These are phyloP conservation scores for Helogale parvula DNA, from an alignment of 2,113 vertebrate species.

Conservation along the genomic window DNA sequence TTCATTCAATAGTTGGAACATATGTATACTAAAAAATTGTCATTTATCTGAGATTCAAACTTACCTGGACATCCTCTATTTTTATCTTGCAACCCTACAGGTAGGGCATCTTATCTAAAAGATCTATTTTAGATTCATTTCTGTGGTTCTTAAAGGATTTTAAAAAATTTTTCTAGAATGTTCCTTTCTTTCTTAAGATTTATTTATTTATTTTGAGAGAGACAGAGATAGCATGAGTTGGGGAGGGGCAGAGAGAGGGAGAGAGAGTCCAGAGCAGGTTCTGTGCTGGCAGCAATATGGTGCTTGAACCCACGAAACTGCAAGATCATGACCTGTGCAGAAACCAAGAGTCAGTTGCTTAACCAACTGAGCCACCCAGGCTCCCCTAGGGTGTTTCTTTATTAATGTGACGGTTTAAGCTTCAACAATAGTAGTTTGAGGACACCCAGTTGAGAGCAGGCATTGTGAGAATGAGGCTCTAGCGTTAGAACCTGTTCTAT, in stretches of 20 bases:
- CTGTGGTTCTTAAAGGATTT: not conserved
- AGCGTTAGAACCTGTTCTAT: not conserved
- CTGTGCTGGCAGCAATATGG: too few species aligned
- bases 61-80: not conserved
- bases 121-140: slow-evolving; percentile 17
- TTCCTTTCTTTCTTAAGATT: too few species aligned
- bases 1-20: not conserved
- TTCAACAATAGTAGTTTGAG: not conserved
- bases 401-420: not conserved
- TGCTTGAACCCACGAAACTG: too few species aligned
- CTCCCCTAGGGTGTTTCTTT: not conserved
- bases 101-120: not conserved
- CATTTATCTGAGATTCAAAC: not conserved
- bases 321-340: too few species aligned
- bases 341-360: too few species aligned
- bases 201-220: too few species aligned
- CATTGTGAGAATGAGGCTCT: not conserved
- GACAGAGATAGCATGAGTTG: too few species aligned
- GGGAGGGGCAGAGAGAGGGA: too few species aligned
- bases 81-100: not conserved
- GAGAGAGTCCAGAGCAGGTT: too few species aligned
- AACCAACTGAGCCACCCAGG: too few species aligned
- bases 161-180: not conserved
- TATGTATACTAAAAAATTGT: not conserved
- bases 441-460: not conserved